Base-by-base conservation (phyloP, 2,113 vertebrate genomes). In the Cephalopholis sonnerati region DNA sequence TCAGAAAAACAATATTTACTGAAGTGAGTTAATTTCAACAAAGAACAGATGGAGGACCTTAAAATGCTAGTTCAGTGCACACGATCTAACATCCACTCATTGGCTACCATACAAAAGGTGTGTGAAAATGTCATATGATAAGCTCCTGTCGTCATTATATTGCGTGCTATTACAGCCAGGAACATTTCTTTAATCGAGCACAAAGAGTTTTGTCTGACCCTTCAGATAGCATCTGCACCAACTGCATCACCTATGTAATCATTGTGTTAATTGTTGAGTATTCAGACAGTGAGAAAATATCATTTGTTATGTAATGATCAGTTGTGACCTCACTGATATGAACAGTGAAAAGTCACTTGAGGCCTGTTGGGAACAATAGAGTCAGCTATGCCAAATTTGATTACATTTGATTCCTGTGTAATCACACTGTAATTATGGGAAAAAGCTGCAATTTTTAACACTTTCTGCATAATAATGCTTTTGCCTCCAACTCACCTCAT, bases 401-500 rank as follows among this genome's bases (percentile, higher is more conserved):
- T 85, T 77, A 69, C 12, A 55, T 50, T 72, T 39, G n/a, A 79
- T 70, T 61, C 25, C 20, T n/a, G 15, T 73, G 18, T 79, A 57
- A 83, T 78, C 27, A 75, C 22, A n/a, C 22, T 68, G 73, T 62
- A 62, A 77, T 90, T 70, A 55, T 58, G 7, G 24, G 22, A 58
- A 46, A 48, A 46, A 66, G 53, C 22, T 50, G 39, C 63, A 22
- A 44, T 54, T 69, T 54, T 66, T 57, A 59, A 69, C 39, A 55
- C 44, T 73, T 65, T 70, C 41, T 74, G 51, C 73, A 53, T 81
- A 58, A 66, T 54, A 55, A 81, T 71, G 68, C 75, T 74, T 77
- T 78, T 83, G 79, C 65, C 72, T 84, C 53, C 44, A 65, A 51
- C 67, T 80, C 74, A 51, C 13, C 66, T 76, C 63, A 72, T 79